phyloP scores from a whole-genome alignment of 2,113 vertebrate species.

The Sinosuthora webbiana region DNA sequence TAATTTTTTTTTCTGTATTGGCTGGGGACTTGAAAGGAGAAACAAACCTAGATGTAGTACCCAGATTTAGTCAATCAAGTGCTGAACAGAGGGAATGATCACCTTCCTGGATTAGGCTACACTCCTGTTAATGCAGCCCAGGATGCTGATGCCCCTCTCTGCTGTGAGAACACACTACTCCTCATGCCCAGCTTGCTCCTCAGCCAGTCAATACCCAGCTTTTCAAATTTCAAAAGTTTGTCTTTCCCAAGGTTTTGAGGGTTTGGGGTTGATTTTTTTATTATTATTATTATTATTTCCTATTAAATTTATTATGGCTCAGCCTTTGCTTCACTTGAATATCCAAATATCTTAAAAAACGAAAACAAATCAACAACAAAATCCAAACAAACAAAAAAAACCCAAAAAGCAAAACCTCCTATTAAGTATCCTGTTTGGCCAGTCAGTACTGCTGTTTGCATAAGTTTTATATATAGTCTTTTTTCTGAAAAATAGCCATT shows the following conservation, averaged over 20 bases:
- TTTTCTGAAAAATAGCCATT: not conserved
- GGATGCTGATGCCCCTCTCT: not conserved
- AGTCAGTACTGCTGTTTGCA: not conserved
- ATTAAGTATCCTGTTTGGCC: not conserved
- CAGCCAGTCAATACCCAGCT: not conserved
- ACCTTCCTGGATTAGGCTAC: not conserved
- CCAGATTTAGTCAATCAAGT: not conserved
- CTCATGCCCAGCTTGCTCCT: not conserved
- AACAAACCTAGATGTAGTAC: not conserved
- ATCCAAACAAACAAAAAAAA: not conserved
- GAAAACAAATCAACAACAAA: not conserved
- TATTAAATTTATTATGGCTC: not conserved
- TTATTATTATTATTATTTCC: too few species aligned
- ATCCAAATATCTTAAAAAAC: not conserved
- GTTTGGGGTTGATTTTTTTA: too few species aligned
- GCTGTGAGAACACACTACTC: rapidly evolving
- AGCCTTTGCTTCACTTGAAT: not conserved
- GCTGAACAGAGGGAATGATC: not conserved
- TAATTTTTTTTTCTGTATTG: not conserved
- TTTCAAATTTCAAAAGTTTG: not conserved
- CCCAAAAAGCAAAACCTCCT: not conserved
- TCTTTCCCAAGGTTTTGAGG: not conserved
- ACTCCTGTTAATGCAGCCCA: not conserved
- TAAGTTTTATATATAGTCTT: not conserved
- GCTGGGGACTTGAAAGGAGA: not conserved